Percentiles rank a stretch among this genome's conserved stretches.
These are phyloP conservation scores for Pandemis heparana DNA, from an alignment of 2,888 invertebrate genomes.

Conservation along the genomic window DNA sequence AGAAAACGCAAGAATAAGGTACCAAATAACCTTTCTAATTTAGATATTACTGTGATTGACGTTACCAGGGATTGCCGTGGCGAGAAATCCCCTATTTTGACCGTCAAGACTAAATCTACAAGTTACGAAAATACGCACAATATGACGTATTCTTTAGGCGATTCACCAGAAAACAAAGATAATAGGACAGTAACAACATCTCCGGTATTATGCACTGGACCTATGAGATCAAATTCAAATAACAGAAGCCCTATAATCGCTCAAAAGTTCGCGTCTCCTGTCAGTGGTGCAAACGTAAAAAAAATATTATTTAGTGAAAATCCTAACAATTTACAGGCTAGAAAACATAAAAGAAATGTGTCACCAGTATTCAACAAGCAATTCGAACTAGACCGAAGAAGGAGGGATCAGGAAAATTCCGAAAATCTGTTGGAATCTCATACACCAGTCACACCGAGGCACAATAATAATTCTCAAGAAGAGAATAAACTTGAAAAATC, in stretches of 20 bases:
- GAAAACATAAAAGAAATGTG: constrained; percentile 20
- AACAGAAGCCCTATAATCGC: constrained; percentile 66
- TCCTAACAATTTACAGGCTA: constrained; percentile 22
- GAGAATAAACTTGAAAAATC: constrained; percentile 29
- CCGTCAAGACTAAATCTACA: constrained; percentile 32
- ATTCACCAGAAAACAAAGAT: neutral
- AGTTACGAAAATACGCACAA: neutral
- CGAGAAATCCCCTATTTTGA: constrained; percentile 57
- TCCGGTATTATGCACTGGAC: constrained; percentile 51
- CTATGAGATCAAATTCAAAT: constrained; percentile 28
- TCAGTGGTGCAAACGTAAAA: constrained; percentile 53
- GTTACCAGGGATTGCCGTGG: constrained; percentile 47
- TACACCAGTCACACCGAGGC: constrained; percentile 3
- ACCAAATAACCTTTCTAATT: constrained; percentile 62
- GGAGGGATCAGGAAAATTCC: neutral
- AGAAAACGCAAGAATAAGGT: constrained; percentile 68
- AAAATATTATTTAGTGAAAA: constrained; percentile 60
- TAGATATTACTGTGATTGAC: constrained; percentile 65
- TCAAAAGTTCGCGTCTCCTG: constrained; percentile 55
- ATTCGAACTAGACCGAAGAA: constrained; percentile 27
- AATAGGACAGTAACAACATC: constrained; percentile 47
- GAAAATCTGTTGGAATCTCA: constrained; percentile 8
- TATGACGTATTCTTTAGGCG: neutral
- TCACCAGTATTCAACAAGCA: constrained; percentile 15
- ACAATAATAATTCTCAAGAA: constrained; percentile 13